Evolutionary conservation across 1,140 invertebrate species (phyloP), one percentile per base, ranked within the genome.

Genomic region (Drosophila ohnishii): DNA sequence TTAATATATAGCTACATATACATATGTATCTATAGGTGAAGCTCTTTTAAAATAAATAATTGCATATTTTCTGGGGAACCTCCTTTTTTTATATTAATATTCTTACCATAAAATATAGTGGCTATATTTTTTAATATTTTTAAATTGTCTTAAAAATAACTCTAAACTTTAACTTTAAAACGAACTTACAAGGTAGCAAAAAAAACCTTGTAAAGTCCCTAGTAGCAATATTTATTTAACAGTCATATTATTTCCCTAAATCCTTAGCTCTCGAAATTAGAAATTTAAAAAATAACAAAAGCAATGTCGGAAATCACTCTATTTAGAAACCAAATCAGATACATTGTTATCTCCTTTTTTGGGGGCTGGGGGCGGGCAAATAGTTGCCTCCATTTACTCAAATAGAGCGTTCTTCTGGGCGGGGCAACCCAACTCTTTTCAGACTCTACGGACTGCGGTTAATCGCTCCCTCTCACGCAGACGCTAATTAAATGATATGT

Each of bases 401-500:
- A 32, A 6, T 1, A 9, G 14, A 35, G 7, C 16, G 16, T 11
- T 11, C 42, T 22, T 22, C 11, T 4, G 45, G 45, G 25, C 53
- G 22, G 13, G 22, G 22, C 19, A n/a, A n/a, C 3, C n/a, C 28
- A 45, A 50, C 30, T 25, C 59, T 61, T 25, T 59, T 42, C 7
- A 28, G 56, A n/a, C 28, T 28, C 35, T 13, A 16, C 19, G 19
- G 11, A 8, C 7, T 9, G 45, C 22, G 28, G 28, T 59, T 71
- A 60, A 67, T 57, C 66, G 50, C 34, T 45, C 19, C 42, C 47
- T 53, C 35, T 16, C 66, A 69, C 62, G 22, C 25, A 70, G 51
- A 28, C 34, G 48, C 32, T 75, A 75, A 75, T 75, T 75, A 75
- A 75, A 47, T 66, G 53, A 75, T 75, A 51, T 64, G 22, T 56